Percentiles rank a stretch among this genome's conserved stretches.
phyloP scores from a whole-genome alignment of 2,113 vertebrate species.

The Scophthalmus maximus region DNA sequence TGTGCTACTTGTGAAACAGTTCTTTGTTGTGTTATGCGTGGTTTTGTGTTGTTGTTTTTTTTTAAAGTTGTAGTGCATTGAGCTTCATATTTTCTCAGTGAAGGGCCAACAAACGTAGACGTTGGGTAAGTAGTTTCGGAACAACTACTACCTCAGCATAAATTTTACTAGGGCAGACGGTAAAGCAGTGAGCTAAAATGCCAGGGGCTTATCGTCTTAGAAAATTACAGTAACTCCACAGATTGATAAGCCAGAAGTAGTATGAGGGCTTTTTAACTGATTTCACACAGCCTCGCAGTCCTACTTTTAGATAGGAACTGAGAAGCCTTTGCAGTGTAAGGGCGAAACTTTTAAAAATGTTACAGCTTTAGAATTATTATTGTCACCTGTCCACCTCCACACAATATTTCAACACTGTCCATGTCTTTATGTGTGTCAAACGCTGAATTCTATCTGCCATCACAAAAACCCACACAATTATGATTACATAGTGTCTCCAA shows the following conservation, averaged over 20 bases:
- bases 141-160: constrained; percentile 17
- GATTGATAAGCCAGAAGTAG: constrained; percentile 25
- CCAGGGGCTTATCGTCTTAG: constrained; percentile 21
- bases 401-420: background rate
- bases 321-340: background rate
- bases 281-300: constrained; percentile 15
- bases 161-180: background rate
- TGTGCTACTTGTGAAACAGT: too few relatives aligned
- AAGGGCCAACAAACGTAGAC: constrained; percentile 11
- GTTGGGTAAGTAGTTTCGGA: constrained; percentile 20
- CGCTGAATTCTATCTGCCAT: too few relatives aligned
- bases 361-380: background rate
- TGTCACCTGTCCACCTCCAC: background rate
- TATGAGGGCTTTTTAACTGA: background rate
- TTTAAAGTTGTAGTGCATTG: background rate
- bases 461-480: background rate
- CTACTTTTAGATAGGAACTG: constrained; percentile 4
- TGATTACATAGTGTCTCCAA: too few relatives aligned
- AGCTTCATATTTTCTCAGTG: constrained; percentile 2
- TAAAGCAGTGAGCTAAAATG: constrained; percentile 9
- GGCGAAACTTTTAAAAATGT: background rate
- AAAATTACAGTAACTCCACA: constrained; percentile 29
- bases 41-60: background rate
- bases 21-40: background rate
- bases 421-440: background rate